A percentile compares a stretch with the other conserved stretches of the same genome.
Evolutionary conservation across 2,888 invertebrate genomes (phyloP).

Genomic region (Emmelina monodactyla): DNA sequence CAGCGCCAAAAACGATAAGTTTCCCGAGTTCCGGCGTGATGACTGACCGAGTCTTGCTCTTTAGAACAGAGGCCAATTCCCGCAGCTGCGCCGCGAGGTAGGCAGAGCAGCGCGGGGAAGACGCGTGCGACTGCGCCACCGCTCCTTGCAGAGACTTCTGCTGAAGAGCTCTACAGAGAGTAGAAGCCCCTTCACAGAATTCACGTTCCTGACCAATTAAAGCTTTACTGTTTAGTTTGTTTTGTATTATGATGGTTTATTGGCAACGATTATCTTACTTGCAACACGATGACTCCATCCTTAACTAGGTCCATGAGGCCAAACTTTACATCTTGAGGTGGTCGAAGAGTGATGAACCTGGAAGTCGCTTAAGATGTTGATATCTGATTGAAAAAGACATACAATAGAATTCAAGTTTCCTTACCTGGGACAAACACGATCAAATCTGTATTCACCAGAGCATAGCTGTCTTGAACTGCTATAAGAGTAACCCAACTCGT

Average conservation of each 20-base stretch:
- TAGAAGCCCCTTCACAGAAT: slow-evolving; percentile 81
- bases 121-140: slow-evolving; percentile 80
- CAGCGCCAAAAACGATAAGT: slow-evolving; percentile 56
- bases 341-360: slow-evolving; percentile 61
- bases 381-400: background rate
- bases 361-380: slow-evolving; percentile 5
- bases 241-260: too few species aligned
- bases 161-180: slow-evolving; percentile 73
- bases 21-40: slow-evolving; percentile 47
- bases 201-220: slow-evolving; percentile 71
- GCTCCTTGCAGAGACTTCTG: slow-evolving; percentile 73
- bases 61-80: slow-evolving; percentile 45
- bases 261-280: slow-evolving; percentile 29
- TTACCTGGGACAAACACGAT: slow-evolving; percentile 66
- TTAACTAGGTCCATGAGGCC: slow-evolving; percentile 46
- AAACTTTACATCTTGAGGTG: slow-evolving; percentile 34
- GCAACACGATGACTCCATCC: slow-evolving; percentile 52
- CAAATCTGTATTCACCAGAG: slow-evolving; percentile 61
- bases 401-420: too few species aligned
- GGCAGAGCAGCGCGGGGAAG: slow-evolving; percentile 80
- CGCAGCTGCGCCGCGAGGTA: slow-evolving; percentile 72
- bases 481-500: slow-evolving; percentile 46
- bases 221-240: background rate
- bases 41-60: slow-evolving; percentile 31
- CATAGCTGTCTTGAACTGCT: slow-evolving; percentile 47